Percentiles rank a stretch among this genome's conserved stretches.
phyloP scores from a whole-genome alignment of 2,113 vertebrate genomes.

The Oreotrochilus melanogaster region DNA sequence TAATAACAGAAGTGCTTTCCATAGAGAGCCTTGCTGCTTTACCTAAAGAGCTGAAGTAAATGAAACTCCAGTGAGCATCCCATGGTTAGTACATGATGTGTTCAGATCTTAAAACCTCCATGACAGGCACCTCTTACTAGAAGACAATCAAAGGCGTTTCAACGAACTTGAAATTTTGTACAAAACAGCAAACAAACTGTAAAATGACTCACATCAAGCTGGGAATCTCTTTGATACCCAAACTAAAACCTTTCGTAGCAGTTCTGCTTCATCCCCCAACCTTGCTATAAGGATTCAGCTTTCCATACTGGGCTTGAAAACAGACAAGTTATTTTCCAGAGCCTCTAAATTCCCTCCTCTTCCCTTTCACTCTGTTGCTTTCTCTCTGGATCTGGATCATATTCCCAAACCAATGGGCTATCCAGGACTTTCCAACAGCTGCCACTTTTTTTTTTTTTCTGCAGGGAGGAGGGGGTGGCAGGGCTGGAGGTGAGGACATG shows the following conservation, averaged over 20 bases:
- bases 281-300: neutral
- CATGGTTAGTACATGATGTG: neutral
- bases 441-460: neutral
- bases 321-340: neutral
- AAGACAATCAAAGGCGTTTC: neutral
- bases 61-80: neutral
- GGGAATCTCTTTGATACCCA: neutral
- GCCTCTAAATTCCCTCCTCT: neutral
- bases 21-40: neutral
- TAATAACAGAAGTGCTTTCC: neutral
- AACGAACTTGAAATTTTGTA: neutral
- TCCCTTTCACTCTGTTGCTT: neutral
- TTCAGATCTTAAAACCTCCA: neutral
- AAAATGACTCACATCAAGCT: neutral
- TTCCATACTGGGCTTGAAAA: neutral
- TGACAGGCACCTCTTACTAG: neutral
- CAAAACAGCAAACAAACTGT: neutral
- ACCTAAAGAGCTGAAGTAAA: neutral
- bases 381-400: constrained; percentile 22
- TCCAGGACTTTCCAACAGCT: constrained; percentile 51
- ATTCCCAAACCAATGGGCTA: constrained; percentile 47
- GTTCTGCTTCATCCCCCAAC: neutral
- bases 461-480: neutral
- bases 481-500: neutral
- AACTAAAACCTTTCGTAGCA: neutral